A percentile compares a stretch with the other conserved stretches of the same genome.
Conservation (phyloP, 2,113 vertebrate species). For the Morone chrysops region DNA sequence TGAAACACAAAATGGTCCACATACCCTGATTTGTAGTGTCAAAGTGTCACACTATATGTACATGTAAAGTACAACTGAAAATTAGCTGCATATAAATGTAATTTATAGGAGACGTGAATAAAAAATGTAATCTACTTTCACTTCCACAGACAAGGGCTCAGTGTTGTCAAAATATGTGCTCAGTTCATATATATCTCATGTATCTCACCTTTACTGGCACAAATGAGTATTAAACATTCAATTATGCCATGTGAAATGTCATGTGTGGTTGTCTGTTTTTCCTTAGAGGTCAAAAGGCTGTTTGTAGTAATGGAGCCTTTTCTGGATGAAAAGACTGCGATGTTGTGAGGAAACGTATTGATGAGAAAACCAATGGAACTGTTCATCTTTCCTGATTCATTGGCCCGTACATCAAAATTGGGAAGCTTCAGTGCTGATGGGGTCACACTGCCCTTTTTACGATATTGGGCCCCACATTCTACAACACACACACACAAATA, state of each 20-base stretch:
- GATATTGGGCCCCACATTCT: conserved; percentile 2
- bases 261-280: neutral
- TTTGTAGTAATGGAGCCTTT: conserved; percentile 22
- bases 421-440: conserved; percentile 37
- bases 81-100: too few relatives aligned
- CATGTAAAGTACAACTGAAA: too few relatives aligned
- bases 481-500: neutral
- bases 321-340: conserved; percentile 37
- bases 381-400: conserved; percentile 51
- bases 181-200: neutral
- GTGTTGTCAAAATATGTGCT: neutral
- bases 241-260: neutral
- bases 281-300: conserved; percentile 29
- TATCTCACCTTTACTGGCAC: neutral
- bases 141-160: neutral
- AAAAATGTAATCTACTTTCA: too few relatives aligned
- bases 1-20: too few relatives aligned
- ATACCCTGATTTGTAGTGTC: too few relatives aligned
- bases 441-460: conserved; percentile 55
- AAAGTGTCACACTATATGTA: too few relatives aligned
- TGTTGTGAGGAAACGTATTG: conserved; percentile 11
- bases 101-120: too few relatives aligned
- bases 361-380: conserved; percentile 41
- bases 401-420: conserved; percentile 13
- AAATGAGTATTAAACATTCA: neutral